These are phyloP conservation scores for Tragelaphus eurycerus DNA, from an alignment of 2,797 vertebrate genomes.

Conservation along the genomic window DNA sequence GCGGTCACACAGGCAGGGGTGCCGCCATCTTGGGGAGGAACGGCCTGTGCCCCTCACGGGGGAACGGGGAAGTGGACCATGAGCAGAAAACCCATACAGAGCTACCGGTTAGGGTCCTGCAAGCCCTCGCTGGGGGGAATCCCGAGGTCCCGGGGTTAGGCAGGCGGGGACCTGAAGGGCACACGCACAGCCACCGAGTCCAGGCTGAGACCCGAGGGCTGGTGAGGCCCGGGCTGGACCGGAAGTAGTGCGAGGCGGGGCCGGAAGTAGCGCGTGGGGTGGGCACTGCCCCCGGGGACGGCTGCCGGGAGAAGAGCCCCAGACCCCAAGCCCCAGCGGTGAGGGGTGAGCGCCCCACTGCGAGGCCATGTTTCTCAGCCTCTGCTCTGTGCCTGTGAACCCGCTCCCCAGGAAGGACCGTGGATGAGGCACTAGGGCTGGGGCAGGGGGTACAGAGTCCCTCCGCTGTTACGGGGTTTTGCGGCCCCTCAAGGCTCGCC, in stretches of 20 bases:
- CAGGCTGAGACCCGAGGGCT: background rate
- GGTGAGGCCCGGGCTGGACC: fast-evolving
- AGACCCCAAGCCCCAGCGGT: fast-evolving
- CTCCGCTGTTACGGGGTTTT: background rate
- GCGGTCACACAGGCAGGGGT: background rate
- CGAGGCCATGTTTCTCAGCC: fast-evolving
- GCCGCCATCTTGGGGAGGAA: too few relatives aligned
- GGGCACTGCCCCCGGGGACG: fast-evolving
- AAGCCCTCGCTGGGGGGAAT: background rate
- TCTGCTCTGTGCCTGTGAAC: fast-evolving
- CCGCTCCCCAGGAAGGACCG: background rate
- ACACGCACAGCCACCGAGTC: fast-evolving
- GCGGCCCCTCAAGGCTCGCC: background rate
- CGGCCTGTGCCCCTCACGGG: too few relatives aligned
- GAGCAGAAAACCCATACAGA: background rate
- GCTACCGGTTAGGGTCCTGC: background rate
- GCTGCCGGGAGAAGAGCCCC: background rate
- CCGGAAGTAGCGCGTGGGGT: fast-evolving
- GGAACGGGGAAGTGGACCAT: fast-evolving
- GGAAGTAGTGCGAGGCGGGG: fast-evolving
- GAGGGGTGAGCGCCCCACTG: fast-evolving
- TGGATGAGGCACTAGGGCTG: background rate
- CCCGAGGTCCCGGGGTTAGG: fast-evolving
- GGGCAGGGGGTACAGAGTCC: background rate
- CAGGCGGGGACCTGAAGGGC: fast-evolving